phyloP scores from a whole-genome alignment of 2,113 vertebrate species.

The Oncorhynchus keta region DNA sequence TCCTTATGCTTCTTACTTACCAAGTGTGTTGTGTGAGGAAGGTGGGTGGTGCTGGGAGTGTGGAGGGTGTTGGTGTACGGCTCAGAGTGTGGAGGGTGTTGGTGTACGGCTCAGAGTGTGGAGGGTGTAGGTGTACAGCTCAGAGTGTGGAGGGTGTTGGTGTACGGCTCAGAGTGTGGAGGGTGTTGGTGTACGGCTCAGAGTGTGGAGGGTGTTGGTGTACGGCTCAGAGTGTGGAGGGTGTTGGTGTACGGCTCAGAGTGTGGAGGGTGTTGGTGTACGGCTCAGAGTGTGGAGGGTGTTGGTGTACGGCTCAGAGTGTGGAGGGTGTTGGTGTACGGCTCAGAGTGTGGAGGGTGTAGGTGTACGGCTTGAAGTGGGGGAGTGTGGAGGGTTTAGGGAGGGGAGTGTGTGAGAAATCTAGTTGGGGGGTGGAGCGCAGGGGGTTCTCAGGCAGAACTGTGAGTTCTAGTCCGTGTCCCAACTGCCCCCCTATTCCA shows the following conservation, averaged over 20 bases:
- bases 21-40: not conserved
- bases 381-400: not conserved
- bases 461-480: not conserved
- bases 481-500: too few relatives aligned
- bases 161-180: not conserved
- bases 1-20: slow-evolving; percentile 2
- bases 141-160: not conserved
- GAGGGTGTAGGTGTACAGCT: not conserved
- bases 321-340: not conserved
- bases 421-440: not conserved
- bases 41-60: not conserved
- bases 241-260: not conserved
- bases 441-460: not conserved
- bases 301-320: not conserved
- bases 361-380: not conserved
- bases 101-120: not conserved
- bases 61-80: not conserved
- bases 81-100: not conserved
- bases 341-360: not conserved
- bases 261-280: not conserved
- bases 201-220: not conserved
- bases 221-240: not conserved
- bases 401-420: not conserved
- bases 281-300: not conserved
- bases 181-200: not conserved